Percentiles rank a stretch among this genome's conserved stretches.
Conservation (phyloP, 2,797 vertebrate species). For the Clarias pachynema region DNA sequence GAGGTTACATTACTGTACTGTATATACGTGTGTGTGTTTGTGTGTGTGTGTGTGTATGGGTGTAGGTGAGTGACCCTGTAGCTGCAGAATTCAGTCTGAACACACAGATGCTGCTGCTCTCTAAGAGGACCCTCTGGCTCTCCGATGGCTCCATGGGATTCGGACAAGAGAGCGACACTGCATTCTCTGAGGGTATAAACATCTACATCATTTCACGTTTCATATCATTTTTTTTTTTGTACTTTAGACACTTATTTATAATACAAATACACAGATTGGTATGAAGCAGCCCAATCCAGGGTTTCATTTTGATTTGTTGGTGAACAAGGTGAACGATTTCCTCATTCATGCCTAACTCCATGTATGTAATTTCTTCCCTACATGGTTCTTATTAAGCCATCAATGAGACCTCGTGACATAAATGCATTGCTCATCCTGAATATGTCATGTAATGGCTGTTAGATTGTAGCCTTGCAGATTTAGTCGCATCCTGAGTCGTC, state of each 20-base stretch:
- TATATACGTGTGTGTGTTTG: background rate
- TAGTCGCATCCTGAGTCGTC: background rate
- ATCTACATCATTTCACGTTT: background rate
- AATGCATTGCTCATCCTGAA: too few species aligned
- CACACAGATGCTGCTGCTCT: constrained; percentile 90
- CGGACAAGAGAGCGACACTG: constrained; percentile 86
- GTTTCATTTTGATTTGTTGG: background rate
- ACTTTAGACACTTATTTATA: background rate
- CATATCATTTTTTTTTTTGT: too few species aligned
- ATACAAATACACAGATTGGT: background rate
- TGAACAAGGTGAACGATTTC: background rate
- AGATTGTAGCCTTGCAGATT: too few species aligned
- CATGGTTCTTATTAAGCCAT: too few species aligned
- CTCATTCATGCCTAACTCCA: background rate
- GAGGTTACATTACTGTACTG: background rate
- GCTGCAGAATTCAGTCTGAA: constrained; percentile 93
- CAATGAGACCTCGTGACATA: too few species aligned
- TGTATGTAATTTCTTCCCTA: too few species aligned
- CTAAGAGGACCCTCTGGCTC: constrained; percentile 88
- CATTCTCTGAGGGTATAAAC: constrained; percentile 86
- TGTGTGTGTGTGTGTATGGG: background rate
- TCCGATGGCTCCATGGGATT: constrained; percentile 94
- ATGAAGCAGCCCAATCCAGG: background rate
- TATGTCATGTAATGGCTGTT: too few species aligned
- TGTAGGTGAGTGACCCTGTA: constrained; percentile 94